phyloP scores from a whole-genome alignment of 1,140 invertebrate species.

The Eupeodes corollae region DNA sequence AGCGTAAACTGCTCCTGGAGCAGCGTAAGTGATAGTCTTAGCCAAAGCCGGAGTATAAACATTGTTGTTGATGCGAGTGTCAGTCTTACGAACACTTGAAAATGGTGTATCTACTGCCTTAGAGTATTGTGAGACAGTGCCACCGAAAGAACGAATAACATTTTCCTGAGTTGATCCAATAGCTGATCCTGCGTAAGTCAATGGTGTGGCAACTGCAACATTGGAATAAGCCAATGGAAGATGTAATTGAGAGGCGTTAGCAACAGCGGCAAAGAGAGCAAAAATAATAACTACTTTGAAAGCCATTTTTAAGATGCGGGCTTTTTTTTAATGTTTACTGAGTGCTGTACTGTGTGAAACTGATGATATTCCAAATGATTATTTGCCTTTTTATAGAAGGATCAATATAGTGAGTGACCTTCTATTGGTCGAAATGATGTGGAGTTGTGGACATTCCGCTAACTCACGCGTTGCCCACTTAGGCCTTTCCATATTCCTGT shows the following conservation, averaged over 20 bases:
- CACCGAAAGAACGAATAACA: constrained; percentile 44
- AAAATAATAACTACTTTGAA: constrained; percentile 37
- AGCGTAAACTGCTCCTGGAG: too few relatives aligned
- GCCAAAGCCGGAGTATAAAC: constrained; percentile 37
- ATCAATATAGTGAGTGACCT: too few relatives aligned
- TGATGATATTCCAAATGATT: too few relatives aligned
- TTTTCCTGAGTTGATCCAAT: constrained; percentile 45
- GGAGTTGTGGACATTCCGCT: too few relatives aligned
- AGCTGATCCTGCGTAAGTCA: constrained; percentile 37
- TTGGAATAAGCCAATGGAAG: constrained; percentile 8
- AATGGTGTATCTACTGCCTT: constrained; percentile 52
- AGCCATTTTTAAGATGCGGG: constrained; percentile 31
- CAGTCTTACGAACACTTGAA: constrained; percentile 49
- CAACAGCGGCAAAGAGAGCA: constrained; percentile 36
- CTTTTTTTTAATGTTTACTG: too few relatives aligned
- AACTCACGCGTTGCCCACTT: too few relatives aligned
- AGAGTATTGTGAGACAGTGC: constrained; percentile 48
- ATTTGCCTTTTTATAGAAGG: too few relatives aligned
- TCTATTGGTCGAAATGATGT: too few relatives aligned
- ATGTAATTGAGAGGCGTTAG: constrained; percentile 36
- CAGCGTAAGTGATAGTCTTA: constrained; percentile 31
- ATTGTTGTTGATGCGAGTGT: constrained; percentile 49
- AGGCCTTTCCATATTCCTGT: too few relatives aligned
- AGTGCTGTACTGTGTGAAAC: too few relatives aligned
- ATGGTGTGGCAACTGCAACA: too few relatives aligned